Percentiles rank a stretch among this genome's conserved stretches.
These are phyloP conservation scores for Helostoma temminkii DNA, from an alignment of 2,797 vertebrate genomes.

Conservation along the genomic window DNA sequence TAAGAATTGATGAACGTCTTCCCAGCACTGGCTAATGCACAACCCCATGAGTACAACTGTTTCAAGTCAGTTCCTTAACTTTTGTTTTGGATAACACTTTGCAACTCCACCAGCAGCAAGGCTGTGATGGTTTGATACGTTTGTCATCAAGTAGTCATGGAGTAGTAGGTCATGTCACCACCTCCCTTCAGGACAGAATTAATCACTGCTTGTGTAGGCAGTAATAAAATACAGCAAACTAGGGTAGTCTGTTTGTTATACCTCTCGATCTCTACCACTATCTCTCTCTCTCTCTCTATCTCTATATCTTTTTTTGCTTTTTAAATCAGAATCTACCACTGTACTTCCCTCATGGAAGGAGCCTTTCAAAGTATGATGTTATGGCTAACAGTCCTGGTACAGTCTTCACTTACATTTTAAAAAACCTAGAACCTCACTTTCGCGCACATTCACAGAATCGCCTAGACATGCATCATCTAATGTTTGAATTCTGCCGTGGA, in stretches of 20 bases:
- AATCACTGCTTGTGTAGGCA: slow-evolving; percentile 58
- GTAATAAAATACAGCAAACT: slow-evolving; percentile 39
- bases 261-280: slow-evolving; percentile 6
- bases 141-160: slow-evolving; percentile 56
- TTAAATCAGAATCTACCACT: slow-evolving; percentile 9
- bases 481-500: slow-evolving; percentile 49
- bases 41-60: not conserved
- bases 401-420: slow-evolving; percentile 62
- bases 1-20: not conserved
- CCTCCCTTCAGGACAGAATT: slow-evolving; percentile 49
- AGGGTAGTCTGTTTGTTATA: slow-evolving; percentile 21
- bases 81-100: slow-evolving; percentile 24
- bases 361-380: slow-evolving; percentile 63
- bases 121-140: slow-evolving; percentile 48
- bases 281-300: not conserved
- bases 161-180: slow-evolving; percentile 54
- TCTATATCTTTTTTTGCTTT: not conserved
- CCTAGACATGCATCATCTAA: slow-evolving; percentile 39
- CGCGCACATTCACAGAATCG: slow-evolving; percentile 17
- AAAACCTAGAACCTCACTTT: slow-evolving; percentile 57
- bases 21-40: not conserved
- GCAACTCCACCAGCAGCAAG: slow-evolving; percentile 16
- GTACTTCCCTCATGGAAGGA: slow-evolving; percentile 26
- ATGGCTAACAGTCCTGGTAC: slow-evolving; percentile 61
- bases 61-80: not conserved